A percentile compares a stretch with the other conserved stretches of the same genome.
Conservation (phyloP, 2,888 invertebrate genomes). For the Tridacna gigas region DNA sequence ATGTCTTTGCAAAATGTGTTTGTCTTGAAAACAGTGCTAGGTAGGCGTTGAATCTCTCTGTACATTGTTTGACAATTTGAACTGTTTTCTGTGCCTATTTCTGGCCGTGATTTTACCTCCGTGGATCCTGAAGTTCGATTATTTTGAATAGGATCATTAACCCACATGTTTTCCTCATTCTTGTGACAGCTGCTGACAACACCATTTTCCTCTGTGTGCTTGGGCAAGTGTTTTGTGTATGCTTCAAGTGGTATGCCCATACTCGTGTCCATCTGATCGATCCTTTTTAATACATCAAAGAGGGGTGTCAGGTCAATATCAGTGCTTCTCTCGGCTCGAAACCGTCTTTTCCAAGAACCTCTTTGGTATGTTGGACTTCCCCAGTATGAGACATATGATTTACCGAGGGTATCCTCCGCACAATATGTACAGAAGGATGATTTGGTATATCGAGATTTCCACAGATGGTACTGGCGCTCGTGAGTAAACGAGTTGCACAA, state of each 20-base stretch:
- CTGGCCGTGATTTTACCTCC: background rate
- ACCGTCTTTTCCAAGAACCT: constrained; percentile 56
- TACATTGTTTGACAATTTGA: too few relatives aligned
- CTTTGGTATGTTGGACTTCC: constrained; percentile 40
- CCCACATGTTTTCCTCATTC: too few relatives aligned
- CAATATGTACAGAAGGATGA: constrained; percentile 46
- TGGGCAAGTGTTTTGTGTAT: background rate
- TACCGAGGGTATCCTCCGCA: constrained; percentile 23
- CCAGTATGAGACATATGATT: constrained; percentile 47
- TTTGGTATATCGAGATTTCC: constrained; percentile 36
- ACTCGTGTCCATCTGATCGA: constrained; percentile 57
- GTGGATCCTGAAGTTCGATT: background rate
- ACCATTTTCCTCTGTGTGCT: background rate
- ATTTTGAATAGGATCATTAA: background rate
- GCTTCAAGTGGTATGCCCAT: constrained; percentile 34
- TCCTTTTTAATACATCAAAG: constrained; percentile 50
- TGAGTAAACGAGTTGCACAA: background rate
- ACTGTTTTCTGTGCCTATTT: background rate
- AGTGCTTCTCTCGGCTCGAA: constrained; percentile 37
- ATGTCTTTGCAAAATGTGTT: background rate
- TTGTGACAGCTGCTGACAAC: background rate
- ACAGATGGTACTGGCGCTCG: background rate
- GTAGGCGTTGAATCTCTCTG: too few relatives aligned
- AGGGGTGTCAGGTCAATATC: constrained; percentile 59
- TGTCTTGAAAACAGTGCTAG: background rate